Conservation (phyloP, 2,797 vertebrate genomes). For the Hapalemur alaotrensis region DNA sequence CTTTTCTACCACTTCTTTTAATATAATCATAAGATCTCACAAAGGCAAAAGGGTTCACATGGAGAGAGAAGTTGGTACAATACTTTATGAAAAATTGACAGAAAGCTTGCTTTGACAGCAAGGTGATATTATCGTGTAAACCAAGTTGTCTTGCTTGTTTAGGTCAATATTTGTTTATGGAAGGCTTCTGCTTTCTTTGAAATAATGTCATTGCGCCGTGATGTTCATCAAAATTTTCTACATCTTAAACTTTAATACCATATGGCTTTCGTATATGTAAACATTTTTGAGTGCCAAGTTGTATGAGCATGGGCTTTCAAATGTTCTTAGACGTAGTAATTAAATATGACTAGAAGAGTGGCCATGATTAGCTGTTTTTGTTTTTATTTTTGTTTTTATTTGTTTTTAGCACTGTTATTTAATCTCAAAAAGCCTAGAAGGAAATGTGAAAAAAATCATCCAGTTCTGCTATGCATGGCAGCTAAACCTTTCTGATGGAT, state of each 20-base stretch:
- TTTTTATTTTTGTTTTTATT: constrained; percentile 2
- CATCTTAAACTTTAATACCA: constrained; percentile 8
- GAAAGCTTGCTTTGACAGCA: neutral
- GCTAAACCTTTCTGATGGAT: neutral
- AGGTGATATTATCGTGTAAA: constrained; percentile 18
- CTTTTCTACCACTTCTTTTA: neutral
- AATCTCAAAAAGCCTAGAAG: neutral
- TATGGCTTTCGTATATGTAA: constrained; percentile 6
- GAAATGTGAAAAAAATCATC: neutral
- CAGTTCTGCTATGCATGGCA: neutral
- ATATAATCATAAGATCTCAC: neutral
- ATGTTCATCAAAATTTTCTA: constrained; percentile 31
- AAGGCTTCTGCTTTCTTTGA: constrained; percentile 51
- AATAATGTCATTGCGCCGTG: constrained; percentile 37
- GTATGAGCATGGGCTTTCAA: neutral
- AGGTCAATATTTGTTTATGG: constrained; percentile 16
- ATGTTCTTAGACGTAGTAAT: neutral
- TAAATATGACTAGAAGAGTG: neutral
- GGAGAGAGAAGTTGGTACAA: neutral
- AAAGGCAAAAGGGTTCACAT: constrained; percentile 16
- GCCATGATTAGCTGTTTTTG: neutral
- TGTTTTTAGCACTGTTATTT: constrained; percentile 21
- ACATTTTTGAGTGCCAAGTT: neutral
- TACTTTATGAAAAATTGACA: constrained; percentile 39
- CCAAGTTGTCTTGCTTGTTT: constrained; percentile 52